Evolutionary conservation across 2,888 invertebrate species (phyloP).

Genomic region (Epinotia ramella): DNA sequence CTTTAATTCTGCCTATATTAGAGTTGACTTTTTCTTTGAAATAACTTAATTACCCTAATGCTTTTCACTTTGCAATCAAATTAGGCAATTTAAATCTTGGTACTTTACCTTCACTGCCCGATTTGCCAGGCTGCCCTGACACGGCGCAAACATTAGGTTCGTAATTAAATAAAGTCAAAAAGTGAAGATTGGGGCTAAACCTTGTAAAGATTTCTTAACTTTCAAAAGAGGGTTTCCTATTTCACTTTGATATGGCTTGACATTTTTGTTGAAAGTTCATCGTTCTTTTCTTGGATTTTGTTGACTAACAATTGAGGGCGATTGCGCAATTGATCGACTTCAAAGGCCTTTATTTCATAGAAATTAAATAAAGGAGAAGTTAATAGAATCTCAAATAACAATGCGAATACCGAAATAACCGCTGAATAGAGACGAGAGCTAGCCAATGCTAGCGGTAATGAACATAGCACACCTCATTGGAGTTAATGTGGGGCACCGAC

Average conservation of each 20-base stretch:
- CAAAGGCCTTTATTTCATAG: background rate
- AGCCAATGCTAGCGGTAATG: background rate
- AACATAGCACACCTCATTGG: conserved; percentile 6
- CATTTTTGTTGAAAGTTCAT: background rate
- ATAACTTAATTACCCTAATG: conserved; percentile 15
- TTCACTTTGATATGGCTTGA: background rate
- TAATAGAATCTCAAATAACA: background rate
- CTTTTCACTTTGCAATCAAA: conserved; percentile 17
- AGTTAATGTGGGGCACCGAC: background rate
- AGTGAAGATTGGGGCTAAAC: conserved; percentile 1
- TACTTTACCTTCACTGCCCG: background rate
- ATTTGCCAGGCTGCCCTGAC: conserved; percentile 19
- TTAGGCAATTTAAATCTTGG: conserved; percentile 14
- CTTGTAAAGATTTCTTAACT: background rate
- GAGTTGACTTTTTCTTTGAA: conserved; percentile 7
- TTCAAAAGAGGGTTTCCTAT: background rate
- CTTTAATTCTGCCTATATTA: background rate
- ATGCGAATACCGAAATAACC: conserved; percentile 8
- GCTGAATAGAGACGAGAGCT: background rate
- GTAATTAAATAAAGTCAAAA: conserved; percentile 33
- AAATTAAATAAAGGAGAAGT: background rate
- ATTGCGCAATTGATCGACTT: background rate
- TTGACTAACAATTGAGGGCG: background rate
- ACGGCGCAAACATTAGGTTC: conserved; percentile 22
- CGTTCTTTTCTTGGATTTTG: background rate